A percentile compares a stretch with the other conserved stretches of the same genome.
phyloP scores from a whole-genome alignment of 2,113 vertebrate species.

The Gobio gobio region DNA sequence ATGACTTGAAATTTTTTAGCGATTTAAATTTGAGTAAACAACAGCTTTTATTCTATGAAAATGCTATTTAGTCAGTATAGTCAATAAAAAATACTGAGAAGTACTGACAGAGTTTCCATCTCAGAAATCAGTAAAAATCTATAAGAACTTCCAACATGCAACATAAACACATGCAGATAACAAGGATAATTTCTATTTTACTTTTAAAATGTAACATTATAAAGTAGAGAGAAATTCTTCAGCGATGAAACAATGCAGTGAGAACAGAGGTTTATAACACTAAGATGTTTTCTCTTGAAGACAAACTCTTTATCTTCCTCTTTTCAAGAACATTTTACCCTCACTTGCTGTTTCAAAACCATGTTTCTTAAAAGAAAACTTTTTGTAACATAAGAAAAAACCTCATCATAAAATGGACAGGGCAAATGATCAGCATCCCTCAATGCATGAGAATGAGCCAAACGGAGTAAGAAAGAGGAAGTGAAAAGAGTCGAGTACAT shows the following conservation, averaged over 20 bases:
- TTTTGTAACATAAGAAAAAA: not conserved
- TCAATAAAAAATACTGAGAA: too few relatives aligned
- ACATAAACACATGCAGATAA: not conserved
- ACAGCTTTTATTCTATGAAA: too few relatives aligned
- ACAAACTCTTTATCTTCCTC: not conserved
- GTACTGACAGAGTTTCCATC: too few relatives aligned
- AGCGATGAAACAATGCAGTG: not conserved
- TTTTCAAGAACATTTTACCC: not conserved
- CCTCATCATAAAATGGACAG: not conserved
- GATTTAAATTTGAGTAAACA: too few relatives aligned
- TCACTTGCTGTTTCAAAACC: not conserved
- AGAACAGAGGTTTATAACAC: not conserved
- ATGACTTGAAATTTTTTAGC: too few relatives aligned
- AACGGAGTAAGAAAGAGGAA: not conserved
- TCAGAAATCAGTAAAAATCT: not conserved
- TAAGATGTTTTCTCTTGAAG: not conserved
- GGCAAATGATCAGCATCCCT: not conserved
- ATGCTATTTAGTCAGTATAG: too few relatives aligned
- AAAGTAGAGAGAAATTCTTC: not conserved
- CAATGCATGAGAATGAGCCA: not conserved
- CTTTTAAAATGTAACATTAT: not conserved
- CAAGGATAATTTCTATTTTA: not conserved
- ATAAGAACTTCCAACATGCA: not conserved
- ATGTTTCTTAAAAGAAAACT: not conserved
- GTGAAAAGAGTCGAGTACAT: not conserved